These are phyloP conservation scores for Equus quagga DNA, from an alignment of 2,113 vertebrate genomes.

Conservation along the genomic window DNA sequence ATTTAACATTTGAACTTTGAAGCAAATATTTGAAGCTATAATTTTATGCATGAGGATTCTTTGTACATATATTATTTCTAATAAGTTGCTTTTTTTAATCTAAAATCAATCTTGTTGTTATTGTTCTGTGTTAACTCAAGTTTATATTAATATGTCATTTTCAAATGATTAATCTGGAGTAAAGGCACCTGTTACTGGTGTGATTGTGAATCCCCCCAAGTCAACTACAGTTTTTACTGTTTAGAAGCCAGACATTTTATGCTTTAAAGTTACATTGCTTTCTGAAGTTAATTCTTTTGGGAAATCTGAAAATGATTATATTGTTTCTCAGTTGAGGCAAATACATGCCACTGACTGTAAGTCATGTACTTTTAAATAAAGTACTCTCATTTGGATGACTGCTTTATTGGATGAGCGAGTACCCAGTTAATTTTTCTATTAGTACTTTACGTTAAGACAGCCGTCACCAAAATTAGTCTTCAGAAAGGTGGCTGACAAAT, in stretches of 20 bases:
- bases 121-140: neutral
- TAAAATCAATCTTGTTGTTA: neutral
- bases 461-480: neutral
- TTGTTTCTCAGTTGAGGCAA: neutral
- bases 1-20: constrained; percentile 22
- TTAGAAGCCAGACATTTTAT: neutral
- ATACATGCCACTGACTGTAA: neutral
- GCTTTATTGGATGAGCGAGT: neutral
- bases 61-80: constrained; percentile 20
- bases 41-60: constrained; percentile 22
- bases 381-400: neutral
- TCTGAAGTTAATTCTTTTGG: constrained; percentile 9
- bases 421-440: neutral
- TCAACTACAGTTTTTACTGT: neutral
- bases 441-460: neutral
- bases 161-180: neutral
- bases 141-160: neutral
- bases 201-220: neutral
- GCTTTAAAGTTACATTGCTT: neutral
- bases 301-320: neutral
- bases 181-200: neutral
- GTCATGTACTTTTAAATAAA: neutral
- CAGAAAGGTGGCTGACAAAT: neutral
- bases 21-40: constrained; percentile 7
- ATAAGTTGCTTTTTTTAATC: constrained; percentile 18